These are phyloP conservation scores for Cichladusa arquata DNA, from an alignment of 2,113 vertebrate genomes.

Conservation along the genomic window DNA sequence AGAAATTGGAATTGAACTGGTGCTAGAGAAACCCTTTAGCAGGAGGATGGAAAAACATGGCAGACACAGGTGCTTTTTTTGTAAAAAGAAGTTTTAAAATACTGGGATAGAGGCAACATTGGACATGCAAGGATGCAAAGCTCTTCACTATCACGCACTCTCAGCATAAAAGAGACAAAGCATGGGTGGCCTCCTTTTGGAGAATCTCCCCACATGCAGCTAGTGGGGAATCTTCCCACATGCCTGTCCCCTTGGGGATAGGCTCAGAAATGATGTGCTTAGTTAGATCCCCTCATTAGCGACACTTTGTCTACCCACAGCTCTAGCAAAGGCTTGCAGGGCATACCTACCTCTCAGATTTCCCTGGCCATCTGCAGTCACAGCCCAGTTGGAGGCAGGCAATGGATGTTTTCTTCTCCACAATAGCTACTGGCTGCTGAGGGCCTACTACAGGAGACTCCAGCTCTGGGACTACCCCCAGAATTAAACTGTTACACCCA, in stretches of 20 bases:
- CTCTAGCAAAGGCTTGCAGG: not conserved
- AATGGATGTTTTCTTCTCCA: not conserved
- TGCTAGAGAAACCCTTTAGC: not conserved
- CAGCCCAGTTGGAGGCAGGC: not conserved
- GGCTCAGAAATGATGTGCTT: accelerated
- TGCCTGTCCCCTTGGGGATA: not conserved
- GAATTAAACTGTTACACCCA: not conserved
- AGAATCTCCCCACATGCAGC: not conserved
- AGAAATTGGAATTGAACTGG: not conserved
- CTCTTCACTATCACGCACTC: not conserved
- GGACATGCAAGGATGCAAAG: not conserved
- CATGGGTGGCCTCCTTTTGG: not conserved
- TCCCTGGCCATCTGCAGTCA: not conserved
- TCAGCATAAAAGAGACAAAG: not conserved
- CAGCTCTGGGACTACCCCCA: not conserved
- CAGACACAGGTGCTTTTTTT: not conserved
- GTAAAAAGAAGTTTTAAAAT: not conserved
- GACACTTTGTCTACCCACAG: not conserved
- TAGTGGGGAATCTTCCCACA: not conserved
- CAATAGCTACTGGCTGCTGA: not conserved
- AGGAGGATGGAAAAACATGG: not conserved
- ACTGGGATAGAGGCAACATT: not conserved
- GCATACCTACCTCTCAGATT: not conserved
- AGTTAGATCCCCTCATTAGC: not conserved
- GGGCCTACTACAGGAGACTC: not conserved